phyloP scores from a whole-genome alignment of 2,888 invertebrate species.

The Drosophila eohydei region DNA sequence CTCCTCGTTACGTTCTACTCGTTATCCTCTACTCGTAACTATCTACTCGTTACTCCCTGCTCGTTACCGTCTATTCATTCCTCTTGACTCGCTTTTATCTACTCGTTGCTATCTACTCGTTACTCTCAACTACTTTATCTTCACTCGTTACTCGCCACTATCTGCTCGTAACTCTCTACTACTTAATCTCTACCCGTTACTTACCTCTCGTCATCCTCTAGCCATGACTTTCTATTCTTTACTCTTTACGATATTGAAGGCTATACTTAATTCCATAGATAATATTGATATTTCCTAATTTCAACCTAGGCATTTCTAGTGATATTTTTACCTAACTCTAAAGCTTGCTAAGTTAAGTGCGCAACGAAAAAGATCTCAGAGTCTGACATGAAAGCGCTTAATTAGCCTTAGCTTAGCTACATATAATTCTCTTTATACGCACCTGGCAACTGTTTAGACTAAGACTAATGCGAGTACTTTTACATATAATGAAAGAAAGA shows the following conservation, averaged over 20 bases:
- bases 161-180: too few relatives aligned
- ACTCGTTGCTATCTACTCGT: too few relatives aligned
- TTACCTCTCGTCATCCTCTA: too few relatives aligned
- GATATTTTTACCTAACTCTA: not conserved
- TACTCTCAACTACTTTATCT: too few relatives aligned
- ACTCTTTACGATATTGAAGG: too few relatives aligned
- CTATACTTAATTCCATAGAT: too few relatives aligned
- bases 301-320: not conserved
- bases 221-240: too few relatives aligned
- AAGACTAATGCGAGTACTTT: not conserved
- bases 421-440: constrained; percentile 1
- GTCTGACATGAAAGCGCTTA: not conserved
- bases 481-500: not conserved
- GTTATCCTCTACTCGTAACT: not conserved
- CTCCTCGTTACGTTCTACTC: not conserved
- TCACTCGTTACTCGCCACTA: too few relatives aligned
- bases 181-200: too few relatives aligned
- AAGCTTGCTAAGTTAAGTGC: too few relatives aligned
- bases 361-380: not conserved
- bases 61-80: not conserved
- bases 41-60: too few relatives aligned
- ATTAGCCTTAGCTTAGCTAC: not conserved
- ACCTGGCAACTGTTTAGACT: constrained; percentile 22
- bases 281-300: not conserved
- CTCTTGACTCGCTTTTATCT: too few relatives aligned